These are phyloP conservation scores for Lutjanus argentimaculatus DNA, from an alignment of 2,797 vertebrate genomes.

Conservation along the genomic window DNA sequence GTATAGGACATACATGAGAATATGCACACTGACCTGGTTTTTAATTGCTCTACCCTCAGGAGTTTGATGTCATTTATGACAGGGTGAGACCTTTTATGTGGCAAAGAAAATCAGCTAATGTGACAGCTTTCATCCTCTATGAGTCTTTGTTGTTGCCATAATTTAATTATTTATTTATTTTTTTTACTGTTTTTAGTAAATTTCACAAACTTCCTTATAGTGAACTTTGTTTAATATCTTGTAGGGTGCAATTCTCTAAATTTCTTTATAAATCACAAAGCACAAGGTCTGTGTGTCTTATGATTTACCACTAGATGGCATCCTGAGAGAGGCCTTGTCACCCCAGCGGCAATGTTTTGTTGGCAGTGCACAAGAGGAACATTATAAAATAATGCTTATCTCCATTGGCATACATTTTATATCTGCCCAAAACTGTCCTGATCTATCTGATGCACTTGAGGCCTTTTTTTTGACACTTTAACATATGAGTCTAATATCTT, in stretches of 20 bases:
- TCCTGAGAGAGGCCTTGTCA: conserved; percentile 65
- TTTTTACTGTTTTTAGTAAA: background rate
- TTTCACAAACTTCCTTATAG: background rate
- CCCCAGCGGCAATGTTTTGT: background rate
- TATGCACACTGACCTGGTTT: conserved; percentile 13
- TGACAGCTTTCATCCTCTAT: background rate
- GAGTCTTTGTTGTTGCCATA: background rate
- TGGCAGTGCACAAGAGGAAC: conserved; percentile 18
- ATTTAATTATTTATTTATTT: background rate
- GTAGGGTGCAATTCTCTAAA: background rate
- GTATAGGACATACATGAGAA: background rate
- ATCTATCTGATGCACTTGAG: conserved; percentile 8
- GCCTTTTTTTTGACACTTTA: conserved; percentile 27
- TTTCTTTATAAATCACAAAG: background rate
- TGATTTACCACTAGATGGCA: conserved; percentile 82
- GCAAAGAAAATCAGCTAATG: conserved; percentile 12
- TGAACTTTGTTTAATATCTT: background rate
- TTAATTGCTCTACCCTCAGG: conserved; percentile 32
- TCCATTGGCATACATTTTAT: conserved; percentile 28
- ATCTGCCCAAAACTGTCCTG: conserved; percentile 4
- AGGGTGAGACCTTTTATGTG: conserved; percentile 21
- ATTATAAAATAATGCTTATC: conserved; percentile 36
- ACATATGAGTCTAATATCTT: conserved; percentile 21
- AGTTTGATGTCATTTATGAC: conserved; percentile 23
- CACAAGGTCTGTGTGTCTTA: background rate